These are phyloP conservation scores for Lasioglossum morio DNA, from an alignment of 2,888 invertebrate species.

Conservation along the genomic window DNA sequence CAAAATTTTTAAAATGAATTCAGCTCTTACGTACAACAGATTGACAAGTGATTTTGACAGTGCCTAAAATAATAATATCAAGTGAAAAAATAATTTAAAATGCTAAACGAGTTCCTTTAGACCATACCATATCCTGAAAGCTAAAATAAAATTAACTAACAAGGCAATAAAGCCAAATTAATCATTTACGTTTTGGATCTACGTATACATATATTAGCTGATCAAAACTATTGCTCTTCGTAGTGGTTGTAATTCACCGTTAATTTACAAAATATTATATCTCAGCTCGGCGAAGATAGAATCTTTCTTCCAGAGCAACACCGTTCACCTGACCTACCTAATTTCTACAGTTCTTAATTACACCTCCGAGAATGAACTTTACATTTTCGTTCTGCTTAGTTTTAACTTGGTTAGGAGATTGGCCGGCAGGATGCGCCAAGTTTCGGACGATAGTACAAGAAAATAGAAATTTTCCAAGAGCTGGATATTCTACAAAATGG, in stretches of 20 bases:
- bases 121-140: too few species aligned
- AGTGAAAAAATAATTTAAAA: too few species aligned
- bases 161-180: too few species aligned
- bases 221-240: neutral
- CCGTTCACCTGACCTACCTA: neutral
- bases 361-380: neutral
- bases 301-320: neutral
- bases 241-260: neutral
- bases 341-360: slow-evolving; percentile 2
- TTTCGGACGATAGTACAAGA: neutral
- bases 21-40: neutral
- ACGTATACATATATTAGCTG: too few species aligned
- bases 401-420: neutral
- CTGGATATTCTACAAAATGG: neutral
- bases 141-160: too few species aligned
- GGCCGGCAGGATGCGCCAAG: neutral
- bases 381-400: neutral
- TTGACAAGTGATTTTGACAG: neutral
- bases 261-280: neutral
- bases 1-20: neutral
- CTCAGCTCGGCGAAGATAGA: neutral
- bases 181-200: too few species aligned
- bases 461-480: neutral
- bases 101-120: too few species aligned
- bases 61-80: too few species aligned